phyloP scores from a whole-genome alignment of 92 coral and sea anemone species.

The Zoanthus sansibaricus region DNA sequence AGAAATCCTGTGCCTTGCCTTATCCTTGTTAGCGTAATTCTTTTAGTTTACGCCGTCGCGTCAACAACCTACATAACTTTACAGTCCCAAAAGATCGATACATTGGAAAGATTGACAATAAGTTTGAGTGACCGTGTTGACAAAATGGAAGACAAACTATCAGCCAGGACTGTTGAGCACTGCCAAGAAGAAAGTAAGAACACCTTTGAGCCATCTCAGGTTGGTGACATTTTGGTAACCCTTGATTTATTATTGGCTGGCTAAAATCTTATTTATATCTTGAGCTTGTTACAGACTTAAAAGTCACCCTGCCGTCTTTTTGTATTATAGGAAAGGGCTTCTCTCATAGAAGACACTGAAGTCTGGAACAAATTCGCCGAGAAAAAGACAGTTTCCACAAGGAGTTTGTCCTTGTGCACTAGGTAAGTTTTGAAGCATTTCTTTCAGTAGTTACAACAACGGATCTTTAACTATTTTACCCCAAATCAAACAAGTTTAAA shows the following conservation, averaged over 20 bases:
- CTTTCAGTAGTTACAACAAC: background rate
- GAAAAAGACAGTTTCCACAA: constrained; percentile 38
- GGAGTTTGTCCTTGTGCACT: constrained; percentile 41
- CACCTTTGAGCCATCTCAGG: background rate
- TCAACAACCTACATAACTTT: no score
- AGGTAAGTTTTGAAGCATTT: background rate
- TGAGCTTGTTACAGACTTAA: background rate
- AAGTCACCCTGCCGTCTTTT: background rate
- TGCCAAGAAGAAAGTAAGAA: background rate
- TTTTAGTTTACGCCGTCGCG: no score
- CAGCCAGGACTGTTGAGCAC: constrained; percentile 51
- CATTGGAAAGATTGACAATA: constrained; percentile 67
- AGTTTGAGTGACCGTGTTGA: constrained; percentile 19
- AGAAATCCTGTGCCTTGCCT: no score
- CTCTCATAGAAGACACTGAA: background rate
- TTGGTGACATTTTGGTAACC: background rate
- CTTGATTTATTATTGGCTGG: background rate
- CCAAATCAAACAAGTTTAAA: background rate
- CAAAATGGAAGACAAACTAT: no score
- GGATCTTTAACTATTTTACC: background rate
- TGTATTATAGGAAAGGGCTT: background rate
- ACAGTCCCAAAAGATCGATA: constrained; percentile 2
- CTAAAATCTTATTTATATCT: background rate
- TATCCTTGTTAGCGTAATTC: no score
- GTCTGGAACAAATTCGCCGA: background rate